Evolutionary conservation across 2,113 vertebrate genomes (phyloP), one percentile per base, ranked within the genome.

Genomic region (Melanerpes aurifrons): DNA sequence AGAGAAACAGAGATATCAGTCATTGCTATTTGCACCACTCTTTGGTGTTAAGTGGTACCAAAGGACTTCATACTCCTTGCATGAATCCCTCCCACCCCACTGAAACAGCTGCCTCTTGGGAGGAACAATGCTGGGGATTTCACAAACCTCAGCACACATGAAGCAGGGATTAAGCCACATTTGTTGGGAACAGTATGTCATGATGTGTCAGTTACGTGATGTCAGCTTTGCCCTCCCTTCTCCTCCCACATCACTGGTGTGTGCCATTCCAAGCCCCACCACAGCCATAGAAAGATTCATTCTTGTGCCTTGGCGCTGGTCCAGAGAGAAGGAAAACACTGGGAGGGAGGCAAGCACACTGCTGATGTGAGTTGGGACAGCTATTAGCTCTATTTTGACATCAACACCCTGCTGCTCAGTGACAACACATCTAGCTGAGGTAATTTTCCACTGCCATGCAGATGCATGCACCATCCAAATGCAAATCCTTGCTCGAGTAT

Each of bases 371-470:
- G 54, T 64, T 32, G 78, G 71, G 66, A 48, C 17, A 78, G 82
- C 47, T 88, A 9, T 11, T 63, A 90, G 64, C 40, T 92, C 68
- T 85, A 12, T 72, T 69, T 57, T 70, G 88, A 86, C 73, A 92
- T 28, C 78, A 69, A 22, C 57, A 43, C 62, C 62, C 82, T 50
- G 56, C 85, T 95, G 84, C 59, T 91, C 82, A 35, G 50, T 61
- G 85, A 67, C 57, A 94, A 57, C 43, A 81, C 26, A 1, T 66
- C 72, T 32, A 69, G 50, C 63, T 80, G 92, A 94, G 79, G n/a
- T 70, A 9, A 77, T 68, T 82, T 79, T 90, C 90, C 80, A 79
- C 29, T 47, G 19, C 37, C 2, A 0, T 80, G 78, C 73, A 67
- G 82, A 43, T 12, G 28, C 45, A 61, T 0, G 0, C 21, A 14